Conservation (phyloP, 1,140 invertebrate species). For the Copidosoma floridanum region DNA sequence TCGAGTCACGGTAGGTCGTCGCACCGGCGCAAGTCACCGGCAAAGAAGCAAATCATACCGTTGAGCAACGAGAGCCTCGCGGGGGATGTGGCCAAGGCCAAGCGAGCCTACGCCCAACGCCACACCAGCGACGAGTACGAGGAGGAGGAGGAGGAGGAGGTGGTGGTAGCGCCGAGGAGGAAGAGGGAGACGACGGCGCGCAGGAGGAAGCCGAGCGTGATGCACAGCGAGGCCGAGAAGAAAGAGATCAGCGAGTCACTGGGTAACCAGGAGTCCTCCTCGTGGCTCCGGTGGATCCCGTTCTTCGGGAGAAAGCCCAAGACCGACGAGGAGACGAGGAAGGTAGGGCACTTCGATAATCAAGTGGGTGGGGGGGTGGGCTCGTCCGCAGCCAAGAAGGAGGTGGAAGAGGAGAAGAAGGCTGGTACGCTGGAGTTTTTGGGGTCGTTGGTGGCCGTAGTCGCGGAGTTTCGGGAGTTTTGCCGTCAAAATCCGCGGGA, state of each 20-base stretch:
- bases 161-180: background rate
- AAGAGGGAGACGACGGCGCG: conserved; percentile 21
- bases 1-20: background rate
- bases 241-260: conserved; percentile 6
- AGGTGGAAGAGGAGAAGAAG: conserved; percentile 26
- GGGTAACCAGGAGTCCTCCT: conserved; percentile 17
- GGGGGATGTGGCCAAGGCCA: conserved; percentile 46
- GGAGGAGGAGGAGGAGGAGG: conserved; percentile 26
- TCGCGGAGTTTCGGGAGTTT: conserved; percentile 47
- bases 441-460: conserved; percentile 34
- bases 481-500: conserved; percentile 59
- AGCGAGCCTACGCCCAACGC: conserved; percentile 32
- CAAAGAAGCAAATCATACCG: conserved; percentile 51
- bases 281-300: conserved; percentile 45
- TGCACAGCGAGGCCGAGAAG: conserved; percentile 29
- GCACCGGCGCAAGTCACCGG: conserved; percentile 1
- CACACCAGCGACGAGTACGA: conserved; percentile 33
- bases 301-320: conserved; percentile 37
- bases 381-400: background rate
- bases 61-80: conserved; percentile 46
- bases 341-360: background rate
- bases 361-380: no score
- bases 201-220: conserved; percentile 27
- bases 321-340: background rate
- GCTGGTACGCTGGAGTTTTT: conserved; percentile 42